Conservation (phyloP, 35 echinoderm and acorn worm species). For the Eucidaris tribuloides region DNA sequence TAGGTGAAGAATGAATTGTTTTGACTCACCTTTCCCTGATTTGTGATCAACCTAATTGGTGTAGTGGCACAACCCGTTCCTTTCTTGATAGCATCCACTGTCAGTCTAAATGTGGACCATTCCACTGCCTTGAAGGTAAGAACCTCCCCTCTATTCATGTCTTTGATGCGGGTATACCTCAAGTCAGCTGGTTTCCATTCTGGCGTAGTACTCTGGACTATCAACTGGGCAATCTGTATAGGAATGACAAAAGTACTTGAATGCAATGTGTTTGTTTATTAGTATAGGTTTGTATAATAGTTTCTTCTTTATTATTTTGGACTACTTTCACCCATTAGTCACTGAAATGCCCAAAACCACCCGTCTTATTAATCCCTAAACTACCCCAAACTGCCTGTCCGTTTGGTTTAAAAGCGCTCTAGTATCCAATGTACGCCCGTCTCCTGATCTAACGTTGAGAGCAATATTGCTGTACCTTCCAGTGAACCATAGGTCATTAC, state of each 20-base stretch:
- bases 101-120: constrained; percentile 83
- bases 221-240: constrained; percentile 78
- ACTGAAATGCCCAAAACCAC: too few relatives aligned
- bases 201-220: constrained; percentile 83
- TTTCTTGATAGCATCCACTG: constrained; percentile 77
- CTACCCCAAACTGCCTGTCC: too few relatives aligned
- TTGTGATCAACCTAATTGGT: constrained; percentile 97
- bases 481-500: too few relatives aligned
- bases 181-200: constrained; percentile 78
- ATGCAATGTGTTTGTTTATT: too few relatives aligned
- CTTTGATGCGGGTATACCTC: constrained; percentile 64
- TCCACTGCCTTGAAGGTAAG: constrained; percentile 97
- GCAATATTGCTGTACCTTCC: too few relatives aligned
- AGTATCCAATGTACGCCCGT: too few relatives aligned
- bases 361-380: too few relatives aligned
- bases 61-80: constrained; percentile 59
- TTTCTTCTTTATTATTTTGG: not conserved
- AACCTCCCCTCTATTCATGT: constrained; percentile 71
- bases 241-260: not conserved
- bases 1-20: too few relatives aligned
- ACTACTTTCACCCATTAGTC: too few relatives aligned
- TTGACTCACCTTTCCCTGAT: constrained; percentile 82
- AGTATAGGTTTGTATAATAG: not conserved
- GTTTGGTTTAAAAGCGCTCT: too few relatives aligned
- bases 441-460: too few relatives aligned